phyloP scores from a whole-genome alignment of 2,888 invertebrate genomes.

The Cheilosia variabilis region DNA sequence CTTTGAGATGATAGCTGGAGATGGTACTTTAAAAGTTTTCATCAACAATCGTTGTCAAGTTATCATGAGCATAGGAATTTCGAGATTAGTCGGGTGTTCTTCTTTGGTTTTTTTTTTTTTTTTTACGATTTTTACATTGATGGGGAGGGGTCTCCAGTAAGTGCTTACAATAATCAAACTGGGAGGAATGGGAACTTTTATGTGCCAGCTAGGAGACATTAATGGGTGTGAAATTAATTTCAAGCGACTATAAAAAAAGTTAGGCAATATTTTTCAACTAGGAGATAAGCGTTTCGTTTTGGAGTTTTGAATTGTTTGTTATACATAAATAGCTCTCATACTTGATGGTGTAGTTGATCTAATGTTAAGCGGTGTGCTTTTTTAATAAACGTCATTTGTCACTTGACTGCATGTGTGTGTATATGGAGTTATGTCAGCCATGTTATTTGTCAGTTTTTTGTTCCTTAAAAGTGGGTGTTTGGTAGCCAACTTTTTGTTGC shows the following conservation, averaged over 20 bases:
- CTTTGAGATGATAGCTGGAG: constrained; percentile 40
- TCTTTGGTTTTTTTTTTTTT: constrained; percentile 15
- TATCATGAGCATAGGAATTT: constrained; percentile 46
- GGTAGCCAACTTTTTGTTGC: too few species aligned
- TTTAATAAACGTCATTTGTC: too few species aligned
- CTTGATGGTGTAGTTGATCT: too few species aligned
- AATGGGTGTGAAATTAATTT: constrained; percentile 44
- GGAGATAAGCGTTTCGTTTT: constrained; percentile 13
- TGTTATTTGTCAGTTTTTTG: too few species aligned
- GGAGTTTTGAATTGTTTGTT: not conserved
- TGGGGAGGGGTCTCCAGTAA: constrained; percentile 26
- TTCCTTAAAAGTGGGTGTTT: too few species aligned
- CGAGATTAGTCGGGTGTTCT: constrained; percentile 21
- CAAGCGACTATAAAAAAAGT: constrained; percentile 28
- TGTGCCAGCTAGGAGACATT: constrained; percentile 14
- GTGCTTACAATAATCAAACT: constrained; percentile 38
- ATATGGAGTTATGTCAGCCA: too few species aligned
- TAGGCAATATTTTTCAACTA: not conserved
- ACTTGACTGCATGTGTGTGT: too few species aligned
- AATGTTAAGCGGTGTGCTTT: too few species aligned
- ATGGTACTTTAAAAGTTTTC: constrained; percentile 61
- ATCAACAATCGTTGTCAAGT: constrained; percentile 66
- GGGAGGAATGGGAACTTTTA: constrained; percentile 31
- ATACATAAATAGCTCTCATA: too few species aligned
- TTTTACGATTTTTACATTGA: constrained; percentile 34